A percentile compares a stretch with the other conserved stretches of the same genome.
phyloP scores from a whole-genome alignment of 2,888 invertebrate genomes.

The Brachynemurus nebulosus region DNA sequence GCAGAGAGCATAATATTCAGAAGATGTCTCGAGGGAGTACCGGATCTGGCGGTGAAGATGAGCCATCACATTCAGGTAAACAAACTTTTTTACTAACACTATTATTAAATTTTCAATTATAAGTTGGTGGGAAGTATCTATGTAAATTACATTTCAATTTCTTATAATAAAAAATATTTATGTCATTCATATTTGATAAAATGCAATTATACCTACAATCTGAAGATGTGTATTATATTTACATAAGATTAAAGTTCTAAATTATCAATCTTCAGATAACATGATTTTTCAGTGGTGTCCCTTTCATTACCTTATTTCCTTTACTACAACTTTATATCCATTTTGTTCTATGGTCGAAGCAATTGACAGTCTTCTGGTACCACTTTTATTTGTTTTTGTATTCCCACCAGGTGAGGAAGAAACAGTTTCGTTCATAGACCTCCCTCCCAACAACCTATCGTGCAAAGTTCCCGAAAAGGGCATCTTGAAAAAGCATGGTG shows the following conservation, averaged over 20 bases:
- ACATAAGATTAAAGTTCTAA: too few relatives aligned
- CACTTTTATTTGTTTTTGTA: slow-evolving; percentile 4
- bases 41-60: slow-evolving; percentile 57
- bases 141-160: too few relatives aligned
- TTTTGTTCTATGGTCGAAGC: slow-evolving; percentile 1
- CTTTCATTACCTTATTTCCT: background rate
- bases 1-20: slow-evolving; percentile 67
- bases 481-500: slow-evolving; percentile 75
- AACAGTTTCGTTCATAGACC: slow-evolving; percentile 67
- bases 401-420: slow-evolving; percentile 54
- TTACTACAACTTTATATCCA: background rate
- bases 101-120: background rate
- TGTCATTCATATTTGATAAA: too few relatives aligned
- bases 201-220: background rate
- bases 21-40: slow-evolving; percentile 60
- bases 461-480: slow-evolving; percentile 73
- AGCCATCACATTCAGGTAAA: slow-evolving; percentile 61
- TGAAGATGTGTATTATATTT: background rate
- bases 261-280: background rate
- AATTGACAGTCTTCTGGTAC: slow-evolving; percentile 3
- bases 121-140: too few relatives aligned
- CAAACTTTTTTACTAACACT: slow-evolving; percentile 6
- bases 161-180: too few relatives aligned
- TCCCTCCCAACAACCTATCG: slow-evolving; percentile 57
- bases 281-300: slow-evolving; percentile 5